These are phyloP conservation scores for Helicoverpa zea DNA, from an alignment of 1,140 invertebrate genomes.

Conservation along the genomic window DNA sequence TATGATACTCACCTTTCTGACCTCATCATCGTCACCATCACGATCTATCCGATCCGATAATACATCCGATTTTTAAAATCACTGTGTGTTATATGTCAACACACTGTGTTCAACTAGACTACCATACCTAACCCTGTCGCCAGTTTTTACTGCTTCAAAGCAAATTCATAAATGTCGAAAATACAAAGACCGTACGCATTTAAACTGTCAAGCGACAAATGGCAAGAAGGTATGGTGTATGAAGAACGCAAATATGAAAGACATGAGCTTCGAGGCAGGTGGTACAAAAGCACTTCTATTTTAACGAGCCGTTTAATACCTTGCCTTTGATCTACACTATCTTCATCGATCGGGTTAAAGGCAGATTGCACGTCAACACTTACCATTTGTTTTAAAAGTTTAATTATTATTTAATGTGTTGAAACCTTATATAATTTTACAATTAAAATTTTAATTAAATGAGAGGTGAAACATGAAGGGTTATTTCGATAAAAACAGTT, in stretches of 20 bases:
- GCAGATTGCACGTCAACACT: conserved; percentile 9
- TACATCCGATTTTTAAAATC: too few species aligned
- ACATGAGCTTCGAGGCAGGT: conserved; percentile 16
- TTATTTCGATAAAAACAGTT: too few species aligned
- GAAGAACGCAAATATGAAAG: not conserved
- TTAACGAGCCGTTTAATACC: conserved; percentile 40
- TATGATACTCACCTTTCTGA: too few species aligned
- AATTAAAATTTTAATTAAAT: not conserved
- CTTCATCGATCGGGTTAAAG: conserved; percentile 30
- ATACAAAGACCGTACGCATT: not conserved
- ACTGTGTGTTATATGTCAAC: too few species aligned
- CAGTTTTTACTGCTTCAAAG: too few species aligned
- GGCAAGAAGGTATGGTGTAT: not conserved
- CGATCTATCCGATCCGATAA: too few species aligned
- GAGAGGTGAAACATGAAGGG: not conserved
- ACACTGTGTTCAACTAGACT: too few species aligned
- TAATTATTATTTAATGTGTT: not conserved
- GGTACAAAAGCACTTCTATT: conserved; percentile 15
- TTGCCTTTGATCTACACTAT: conserved; percentile 23
- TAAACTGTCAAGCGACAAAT: not conserved
- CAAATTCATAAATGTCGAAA: too few species aligned
- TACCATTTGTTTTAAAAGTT: conserved; percentile 2
- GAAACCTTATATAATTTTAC: not conserved
- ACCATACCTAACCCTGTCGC: too few species aligned
- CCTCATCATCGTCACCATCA: too few species aligned